Conservation (phyloP, 2,888 invertebrate species). For the Lycophotia porphyrea region DNA sequence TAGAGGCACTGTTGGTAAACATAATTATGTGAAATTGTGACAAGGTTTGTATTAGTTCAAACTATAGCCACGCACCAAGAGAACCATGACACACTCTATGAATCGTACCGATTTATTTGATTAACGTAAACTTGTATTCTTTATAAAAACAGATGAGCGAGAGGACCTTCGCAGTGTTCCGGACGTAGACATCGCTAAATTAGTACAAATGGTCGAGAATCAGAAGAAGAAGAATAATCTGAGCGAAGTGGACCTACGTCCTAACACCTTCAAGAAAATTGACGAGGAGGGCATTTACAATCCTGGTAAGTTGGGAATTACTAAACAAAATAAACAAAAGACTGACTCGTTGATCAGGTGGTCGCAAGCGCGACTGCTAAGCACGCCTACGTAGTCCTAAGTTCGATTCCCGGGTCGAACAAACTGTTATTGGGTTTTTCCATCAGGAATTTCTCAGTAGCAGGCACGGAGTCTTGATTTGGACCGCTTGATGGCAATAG, state of each 20-base stretch:
- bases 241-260: conserved; percentile 82
- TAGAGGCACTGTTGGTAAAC: not conserved
- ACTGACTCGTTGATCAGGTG: not conserved
- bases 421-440: not conserved
- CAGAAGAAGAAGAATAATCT: conserved; percentile 83
- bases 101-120: not conserved
- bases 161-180: conserved; percentile 87
- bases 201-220: conserved; percentile 82
- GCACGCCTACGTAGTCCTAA: too few species aligned
- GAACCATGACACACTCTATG: not conserved
- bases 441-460: not conserved
- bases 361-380: not conserved
- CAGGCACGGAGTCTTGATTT: not conserved
- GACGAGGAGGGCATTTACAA: conserved; percentile 87
- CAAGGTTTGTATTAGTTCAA: too few species aligned
- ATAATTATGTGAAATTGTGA: too few species aligned
- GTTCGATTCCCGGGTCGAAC: not conserved
- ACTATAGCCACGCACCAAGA: not conserved
- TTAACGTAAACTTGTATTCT: conserved; percentile 20
- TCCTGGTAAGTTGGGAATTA: conserved; percentile 75
- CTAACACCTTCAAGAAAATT: conserved; percentile 86
- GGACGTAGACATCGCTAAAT: conserved; percentile 86
- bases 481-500: not conserved
- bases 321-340: conserved; percentile 1
- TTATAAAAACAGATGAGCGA: conserved; percentile 81